These are phyloP conservation scores for Mechanitis messenoides DNA, from an alignment of 2,888 invertebrate species.

Conservation along the genomic window DNA sequence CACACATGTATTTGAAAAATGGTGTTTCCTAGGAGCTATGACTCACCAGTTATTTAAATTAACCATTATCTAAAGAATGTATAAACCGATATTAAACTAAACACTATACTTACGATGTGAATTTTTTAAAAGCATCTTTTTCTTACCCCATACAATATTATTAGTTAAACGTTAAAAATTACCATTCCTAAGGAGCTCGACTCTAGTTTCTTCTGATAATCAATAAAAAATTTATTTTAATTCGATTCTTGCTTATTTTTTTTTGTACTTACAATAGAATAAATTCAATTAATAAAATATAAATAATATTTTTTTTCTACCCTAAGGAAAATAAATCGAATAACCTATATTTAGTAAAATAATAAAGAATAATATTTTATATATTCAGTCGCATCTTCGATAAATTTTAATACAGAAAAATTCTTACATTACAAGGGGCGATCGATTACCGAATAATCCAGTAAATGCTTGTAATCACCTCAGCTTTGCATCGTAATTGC, in stretches of 20 bases:
- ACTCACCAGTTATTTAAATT: conserved; percentile 14
- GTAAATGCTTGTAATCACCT: conserved; percentile 72
- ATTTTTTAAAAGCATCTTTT: conserved; percentile 32
- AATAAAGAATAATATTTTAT: neutral
- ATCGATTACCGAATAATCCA: conserved; percentile 68
- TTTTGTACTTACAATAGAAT: no score
- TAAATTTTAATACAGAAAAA: conserved; percentile 11
- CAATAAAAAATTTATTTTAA: no score
- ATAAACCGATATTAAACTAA: conserved; percentile 21
- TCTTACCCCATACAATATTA: conserved; percentile 10
- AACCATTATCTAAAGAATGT: conserved; percentile 13
- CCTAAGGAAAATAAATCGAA: no score
- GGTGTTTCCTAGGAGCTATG: neutral
- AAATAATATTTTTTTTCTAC: no score
- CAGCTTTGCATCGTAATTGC: conserved; percentile 63
- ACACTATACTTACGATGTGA: conserved; percentile 46
- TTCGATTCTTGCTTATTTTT: no score
- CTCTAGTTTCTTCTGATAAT: no score
- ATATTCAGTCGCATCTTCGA: neutral
- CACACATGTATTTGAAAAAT: no score
- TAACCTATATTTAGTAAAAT: no score
- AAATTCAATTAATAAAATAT: no score
- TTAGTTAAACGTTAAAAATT: conserved; percentile 8
- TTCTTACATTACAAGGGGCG: conserved; percentile 52
- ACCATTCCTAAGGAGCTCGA: no score